Percentiles rank a stretch among this genome's conserved stretches.
Evolutionary conservation across 1,140 invertebrate genomes (phyloP).

Genomic region (Zelostemma sp.): DNA sequence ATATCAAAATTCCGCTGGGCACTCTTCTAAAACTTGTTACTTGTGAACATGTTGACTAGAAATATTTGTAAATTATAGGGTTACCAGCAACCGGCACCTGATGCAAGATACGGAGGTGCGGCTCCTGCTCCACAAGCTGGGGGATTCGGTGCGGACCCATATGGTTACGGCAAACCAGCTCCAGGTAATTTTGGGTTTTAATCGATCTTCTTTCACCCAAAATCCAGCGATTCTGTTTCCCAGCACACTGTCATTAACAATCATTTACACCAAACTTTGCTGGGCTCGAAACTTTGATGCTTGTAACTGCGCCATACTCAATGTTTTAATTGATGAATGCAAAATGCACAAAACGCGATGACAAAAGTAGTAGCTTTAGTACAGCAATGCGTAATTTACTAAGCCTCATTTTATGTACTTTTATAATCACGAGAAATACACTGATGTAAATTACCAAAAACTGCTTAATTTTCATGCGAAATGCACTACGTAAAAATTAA

Average conservation of each 20-base stretch:
- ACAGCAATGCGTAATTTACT: conserved; percentile 11
- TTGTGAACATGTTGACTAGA: too few relatives aligned
- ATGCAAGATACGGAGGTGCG: conserved; percentile 60
- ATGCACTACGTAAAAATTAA: too few relatives aligned
- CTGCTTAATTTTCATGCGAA: neutral
- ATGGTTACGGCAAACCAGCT: conserved; percentile 66
- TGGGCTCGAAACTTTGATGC: too few relatives aligned
- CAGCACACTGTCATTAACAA: too few relatives aligned
- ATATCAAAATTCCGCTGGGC: too few relatives aligned
- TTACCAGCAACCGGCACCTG: conserved; percentile 59
- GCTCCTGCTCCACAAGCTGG: conserved; percentile 58
- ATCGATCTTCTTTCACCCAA: neutral
- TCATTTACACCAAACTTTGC: too few relatives aligned
- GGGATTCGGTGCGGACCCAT: conserved; percentile 63
- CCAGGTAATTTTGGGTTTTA: conserved; percentile 49
- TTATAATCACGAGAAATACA: neutral
- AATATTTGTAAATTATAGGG: conserved; percentile 47
- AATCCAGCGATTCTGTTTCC: too few relatives aligned
- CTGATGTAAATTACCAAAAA: neutral
- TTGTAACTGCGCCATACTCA: too few relatives aligned
- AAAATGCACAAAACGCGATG: neutral
- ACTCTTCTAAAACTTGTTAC: neutral
- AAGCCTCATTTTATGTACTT: neutral
- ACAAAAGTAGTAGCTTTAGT: too few relatives aligned
- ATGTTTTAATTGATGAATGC: too few relatives aligned